A percentile compares a stretch with the other conserved stretches of the same genome.
These are phyloP conservation scores for Orthonyx spaldingii DNA, from an alignment of 2,113 vertebrate species.

Conservation along the genomic window DNA sequence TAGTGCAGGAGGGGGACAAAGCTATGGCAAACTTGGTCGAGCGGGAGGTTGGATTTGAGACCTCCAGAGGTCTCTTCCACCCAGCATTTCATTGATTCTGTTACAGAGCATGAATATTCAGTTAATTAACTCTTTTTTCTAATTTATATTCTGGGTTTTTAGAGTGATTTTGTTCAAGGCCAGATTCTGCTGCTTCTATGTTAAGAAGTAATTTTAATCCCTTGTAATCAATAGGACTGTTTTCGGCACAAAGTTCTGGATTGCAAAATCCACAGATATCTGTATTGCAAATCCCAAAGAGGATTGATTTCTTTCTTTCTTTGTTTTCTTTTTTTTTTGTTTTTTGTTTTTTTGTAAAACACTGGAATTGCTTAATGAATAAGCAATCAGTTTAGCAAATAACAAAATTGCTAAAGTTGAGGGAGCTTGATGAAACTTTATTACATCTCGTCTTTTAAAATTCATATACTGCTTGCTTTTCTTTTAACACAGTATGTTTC, in stretches of 20 bases:
- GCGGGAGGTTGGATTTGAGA: neutral
- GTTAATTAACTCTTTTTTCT: neutral
- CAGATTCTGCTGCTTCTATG: neutral
- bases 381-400: neutral
- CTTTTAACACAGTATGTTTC: neutral
- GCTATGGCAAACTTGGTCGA: neutral
- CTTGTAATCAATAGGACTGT: neutral
- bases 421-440: neutral
- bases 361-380: neutral
- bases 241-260: neutral
- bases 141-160: neutral
- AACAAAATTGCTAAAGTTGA: neutral
- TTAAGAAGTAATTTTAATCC: conserved; percentile 42
- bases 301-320: neutral
- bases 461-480: neutral
- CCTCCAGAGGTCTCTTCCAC: neutral
- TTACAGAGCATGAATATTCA: neutral
- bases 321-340: neutral
- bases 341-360: neutral
- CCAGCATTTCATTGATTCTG: neutral
- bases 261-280: neutral
- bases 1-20: neutral
- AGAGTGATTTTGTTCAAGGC: conserved; percentile 12
- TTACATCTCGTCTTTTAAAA: neutral
- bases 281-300: neutral